phyloP scores from a whole-genome alignment of 2,888 invertebrate species.

The Lepidonotus clava region DNA sequence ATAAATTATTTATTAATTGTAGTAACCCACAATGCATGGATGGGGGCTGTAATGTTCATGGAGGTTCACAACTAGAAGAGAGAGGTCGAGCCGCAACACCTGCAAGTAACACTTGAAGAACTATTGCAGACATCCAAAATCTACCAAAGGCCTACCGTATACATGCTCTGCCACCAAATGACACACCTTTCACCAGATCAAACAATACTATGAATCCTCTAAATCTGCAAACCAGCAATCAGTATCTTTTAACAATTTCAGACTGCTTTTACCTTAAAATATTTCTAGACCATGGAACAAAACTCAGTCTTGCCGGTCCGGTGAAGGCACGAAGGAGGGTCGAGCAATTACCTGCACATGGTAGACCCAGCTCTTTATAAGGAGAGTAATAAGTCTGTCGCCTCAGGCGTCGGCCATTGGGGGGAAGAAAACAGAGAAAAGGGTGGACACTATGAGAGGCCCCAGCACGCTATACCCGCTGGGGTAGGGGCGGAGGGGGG shows the following conservation, averaged over 20 bases:
- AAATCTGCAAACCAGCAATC: no score
- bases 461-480: neutral
- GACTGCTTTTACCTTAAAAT: no score
- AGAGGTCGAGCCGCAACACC: no score
- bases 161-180: no score
- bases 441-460: neutral
- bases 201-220: no score
- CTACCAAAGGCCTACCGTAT: no score
- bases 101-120: neutral
- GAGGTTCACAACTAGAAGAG: no score
- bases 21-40: no score
- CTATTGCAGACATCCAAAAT: no score
- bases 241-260: no score
- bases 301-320: neutral
- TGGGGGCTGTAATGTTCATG: no score
- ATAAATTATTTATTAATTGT: constrained; percentile 7
- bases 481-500: neutral
- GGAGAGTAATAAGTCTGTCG: constrained; percentile 11
- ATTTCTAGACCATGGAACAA: constrained; percentile 1
- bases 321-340: neutral
- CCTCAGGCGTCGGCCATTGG: neutral
- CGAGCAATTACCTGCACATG: neutral
- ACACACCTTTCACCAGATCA: no score
- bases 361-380: neutral
- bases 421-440: neutral